These are phyloP conservation scores for Leptodactylus fuscus DNA, from an alignment of 2,113 vertebrate species.

Conservation along the genomic window DNA sequence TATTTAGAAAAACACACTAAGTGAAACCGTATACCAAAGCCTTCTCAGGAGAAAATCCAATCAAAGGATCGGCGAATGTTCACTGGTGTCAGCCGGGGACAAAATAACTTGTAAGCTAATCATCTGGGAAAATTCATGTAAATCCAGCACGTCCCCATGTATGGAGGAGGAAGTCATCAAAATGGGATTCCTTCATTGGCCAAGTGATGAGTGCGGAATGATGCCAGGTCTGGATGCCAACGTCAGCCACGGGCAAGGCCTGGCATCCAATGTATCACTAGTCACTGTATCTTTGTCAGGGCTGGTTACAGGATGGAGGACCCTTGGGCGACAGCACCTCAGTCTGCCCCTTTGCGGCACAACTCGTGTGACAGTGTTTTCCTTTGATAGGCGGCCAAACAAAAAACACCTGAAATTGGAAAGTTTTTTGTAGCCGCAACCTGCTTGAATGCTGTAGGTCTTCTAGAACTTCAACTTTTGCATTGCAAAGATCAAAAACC, in stretches of 20 bases:
- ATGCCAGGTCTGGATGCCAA: neutral
- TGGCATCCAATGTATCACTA: neutral
- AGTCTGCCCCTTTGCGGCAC: too few relatives aligned
- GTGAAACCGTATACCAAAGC: conserved; percentile 49
- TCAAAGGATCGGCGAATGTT: conserved; percentile 56
- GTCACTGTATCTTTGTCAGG: neutral
- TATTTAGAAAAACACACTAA: conserved; percentile 53
- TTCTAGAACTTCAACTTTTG: too few relatives aligned
- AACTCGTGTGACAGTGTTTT: too few relatives aligned
- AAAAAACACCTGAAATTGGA: too few relatives aligned
- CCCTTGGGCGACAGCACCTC: too few relatives aligned
- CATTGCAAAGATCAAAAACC: too few relatives aligned
- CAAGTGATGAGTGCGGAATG: neutral
- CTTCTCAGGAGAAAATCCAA: conserved; percentile 54
- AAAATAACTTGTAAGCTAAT: conserved; percentile 55
- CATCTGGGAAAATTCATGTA: conserved; percentile 58
- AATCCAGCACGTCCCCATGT: conserved; percentile 33
- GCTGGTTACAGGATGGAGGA: too few relatives aligned
- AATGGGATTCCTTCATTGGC: neutral
- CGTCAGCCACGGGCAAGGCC: too few relatives aligned
- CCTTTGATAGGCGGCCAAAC: too few relatives aligned
- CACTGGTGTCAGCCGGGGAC: conserved; percentile 42
- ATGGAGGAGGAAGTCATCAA: neutral
- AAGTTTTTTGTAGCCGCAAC: too few relatives aligned
- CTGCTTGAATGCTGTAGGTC: too few relatives aligned